Percentiles rank a stretch among this genome's conserved stretches.
Conservation (phyloP, 2,888 invertebrate genomes). For the Drosophila leonis region DNA sequence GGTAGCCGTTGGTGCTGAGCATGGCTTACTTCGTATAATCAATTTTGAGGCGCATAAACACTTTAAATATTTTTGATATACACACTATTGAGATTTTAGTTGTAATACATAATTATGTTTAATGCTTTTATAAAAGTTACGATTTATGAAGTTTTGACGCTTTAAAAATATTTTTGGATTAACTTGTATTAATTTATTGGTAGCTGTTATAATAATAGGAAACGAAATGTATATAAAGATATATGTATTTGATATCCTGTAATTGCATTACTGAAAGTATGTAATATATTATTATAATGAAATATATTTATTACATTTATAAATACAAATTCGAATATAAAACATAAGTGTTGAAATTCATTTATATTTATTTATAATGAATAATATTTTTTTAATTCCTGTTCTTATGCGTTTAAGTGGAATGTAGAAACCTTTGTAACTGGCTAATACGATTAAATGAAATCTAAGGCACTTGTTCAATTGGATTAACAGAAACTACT, state of each 20-base stretch:
- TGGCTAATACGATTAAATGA: neutral
- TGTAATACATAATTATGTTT: constrained; percentile 18
- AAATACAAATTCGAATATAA: constrained; percentile 28
- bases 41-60: constrained; percentile 51
- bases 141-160: constrained; percentile 7
- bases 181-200: constrained; percentile 44
- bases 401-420: neutral
- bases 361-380: neutral
- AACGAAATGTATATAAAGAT: constrained; percentile 25
- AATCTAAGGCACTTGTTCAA: too few relatives aligned
- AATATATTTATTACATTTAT: constrained; percentile 47
- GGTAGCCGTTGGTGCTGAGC: constrained; percentile 83
- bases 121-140: constrained; percentile 15
- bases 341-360: constrained; percentile 12
- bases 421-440: neutral
- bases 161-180: constrained; percentile 17
- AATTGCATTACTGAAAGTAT: constrained; percentile 29
- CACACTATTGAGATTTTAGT: constrained; percentile 28
- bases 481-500: neutral
- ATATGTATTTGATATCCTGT: constrained; percentile 20
- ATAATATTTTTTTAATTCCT: neutral
- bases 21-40: constrained; percentile 81
- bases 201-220: constrained; percentile 19
- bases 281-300: constrained; percentile 22
- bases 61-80: constrained; percentile 18